Conservation (phyloP, 2,888 invertebrate genomes). For the Hemithea aestivaria region DNA sequence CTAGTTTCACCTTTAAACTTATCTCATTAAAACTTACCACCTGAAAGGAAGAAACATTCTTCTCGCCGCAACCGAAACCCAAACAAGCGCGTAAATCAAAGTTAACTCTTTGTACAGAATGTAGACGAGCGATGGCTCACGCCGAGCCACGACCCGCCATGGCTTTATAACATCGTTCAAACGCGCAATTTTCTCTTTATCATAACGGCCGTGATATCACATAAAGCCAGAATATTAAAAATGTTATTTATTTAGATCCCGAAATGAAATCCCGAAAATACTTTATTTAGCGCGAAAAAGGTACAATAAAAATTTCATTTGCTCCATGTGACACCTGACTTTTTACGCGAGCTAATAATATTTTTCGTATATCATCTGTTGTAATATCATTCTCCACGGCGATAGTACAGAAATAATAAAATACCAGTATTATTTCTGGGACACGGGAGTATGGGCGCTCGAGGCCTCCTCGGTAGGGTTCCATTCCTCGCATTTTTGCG, state of each 20-base stretch:
- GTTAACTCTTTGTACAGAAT: conserved; percentile 21
- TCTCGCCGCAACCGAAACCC: conserved; percentile 49
- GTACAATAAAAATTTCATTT: conserved; percentile 32
- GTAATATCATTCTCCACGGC: conserved; percentile 11
- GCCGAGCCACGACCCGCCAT: conserved; percentile 14
- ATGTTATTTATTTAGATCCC: conserved; percentile 21
- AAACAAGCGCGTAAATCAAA: conserved; percentile 40
- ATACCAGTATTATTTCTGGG: conserved; percentile 39
- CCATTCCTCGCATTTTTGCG: conserved; percentile 57
- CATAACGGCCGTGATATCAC: conserved; percentile 23
- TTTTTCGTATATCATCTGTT: conserved; percentile 15
- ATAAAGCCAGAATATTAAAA: conserved; percentile 28
- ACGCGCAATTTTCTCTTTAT: conserved; percentile 24
- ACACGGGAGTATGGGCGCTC: conserved; percentile 29
- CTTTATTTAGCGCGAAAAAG: conserved; percentile 19
- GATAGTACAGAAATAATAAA: conserved; percentile 27
- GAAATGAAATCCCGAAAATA: conserved; percentile 27
- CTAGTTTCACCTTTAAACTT: conserved; percentile 67
- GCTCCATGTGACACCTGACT: conserved; percentile 25
- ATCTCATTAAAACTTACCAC: conserved; percentile 71
- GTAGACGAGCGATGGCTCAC: conserved; percentile 8
- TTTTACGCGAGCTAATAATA: conserved; percentile 24
- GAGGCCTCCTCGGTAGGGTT: conserved; percentile 31
- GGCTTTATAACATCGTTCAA: conserved; percentile 24
- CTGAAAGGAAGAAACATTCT: conserved; percentile 65